Evolutionary conservation across 2,888 invertebrate species (phyloP).

Genomic region (Halocaridina rubra): DNA sequence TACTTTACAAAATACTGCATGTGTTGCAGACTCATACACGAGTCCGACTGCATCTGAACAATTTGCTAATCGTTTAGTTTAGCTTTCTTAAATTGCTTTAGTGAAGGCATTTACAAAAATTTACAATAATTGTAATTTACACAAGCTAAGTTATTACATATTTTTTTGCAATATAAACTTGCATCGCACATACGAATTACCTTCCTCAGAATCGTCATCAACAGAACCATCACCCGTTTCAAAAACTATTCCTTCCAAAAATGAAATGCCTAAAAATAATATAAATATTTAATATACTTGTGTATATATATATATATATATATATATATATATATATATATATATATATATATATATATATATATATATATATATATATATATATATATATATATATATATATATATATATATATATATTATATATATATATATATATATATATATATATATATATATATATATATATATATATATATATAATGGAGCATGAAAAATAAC

Average conservation of each 20-base stretch:
- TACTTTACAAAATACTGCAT: too few species aligned
- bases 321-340: conserved; percentile 29
- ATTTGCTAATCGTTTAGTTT: too few species aligned
- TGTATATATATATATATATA: conserved; percentile 27
- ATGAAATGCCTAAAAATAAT: conserved; percentile 46
- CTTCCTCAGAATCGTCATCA: too few species aligned
- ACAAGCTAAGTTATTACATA: too few species aligned
- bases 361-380: conserved; percentile 15
- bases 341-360: conserved; percentile 31
- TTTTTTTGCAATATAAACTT: too few species aligned
- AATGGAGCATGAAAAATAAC: not conserved
- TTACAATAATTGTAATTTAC: too few species aligned
- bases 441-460: conserved; percentile 46
- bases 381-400: conserved; percentile 6
- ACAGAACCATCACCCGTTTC: conserved; percentile 7
- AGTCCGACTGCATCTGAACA: too few species aligned
- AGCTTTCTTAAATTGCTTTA: too few species aligned
- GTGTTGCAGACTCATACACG: too few species aligned
- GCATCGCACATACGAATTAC: too few species aligned
- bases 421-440: conserved; percentile 44
- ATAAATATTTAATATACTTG: not conserved
- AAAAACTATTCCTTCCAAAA: conserved; percentile 60
- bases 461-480: conserved; percentile 35
- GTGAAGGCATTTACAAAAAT: too few species aligned
- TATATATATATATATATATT: conserved; percentile 13